phyloP scores from a whole-genome alignment of 1,140 invertebrate genomes.

The Phortica variegata region DNA sequence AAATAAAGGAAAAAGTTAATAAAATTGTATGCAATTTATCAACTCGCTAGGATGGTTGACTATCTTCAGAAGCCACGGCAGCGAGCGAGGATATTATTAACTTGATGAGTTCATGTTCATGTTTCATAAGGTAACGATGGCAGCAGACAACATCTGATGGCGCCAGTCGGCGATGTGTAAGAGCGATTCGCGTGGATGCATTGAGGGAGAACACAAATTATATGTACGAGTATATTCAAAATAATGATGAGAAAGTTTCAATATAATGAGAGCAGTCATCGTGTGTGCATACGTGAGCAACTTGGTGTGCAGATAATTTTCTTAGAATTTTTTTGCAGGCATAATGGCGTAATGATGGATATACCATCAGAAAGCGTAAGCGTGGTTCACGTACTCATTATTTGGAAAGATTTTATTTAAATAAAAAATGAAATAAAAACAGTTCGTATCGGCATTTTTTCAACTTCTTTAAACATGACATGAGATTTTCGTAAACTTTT shows the following conservation, averaged over 20 bases:
- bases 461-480: too few relatives aligned
- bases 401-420: slow-evolving; percentile 12
- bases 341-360: not conserved
- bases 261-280: slow-evolving; percentile 28
- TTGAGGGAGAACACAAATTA: slow-evolving; percentile 34
- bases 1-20: too few relatives aligned
- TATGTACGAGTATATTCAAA: too few relatives aligned
- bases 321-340: too few relatives aligned
- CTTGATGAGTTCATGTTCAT: slow-evolving; percentile 31
- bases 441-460: too few relatives aligned
- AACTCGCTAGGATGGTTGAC: too few relatives aligned
- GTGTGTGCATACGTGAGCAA: not conserved
- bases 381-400: slow-evolving; percentile 11
- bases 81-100: slow-evolving; percentile 29
- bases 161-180: not conserved
- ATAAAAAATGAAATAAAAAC: too few relatives aligned
- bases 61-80: too few relatives aligned
- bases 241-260: slow-evolving; percentile 36
- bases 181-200: slow-evolving; percentile 17
- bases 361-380: not conserved
- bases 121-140: slow-evolving; percentile 34
- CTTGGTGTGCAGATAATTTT: too few relatives aligned
- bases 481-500: too few relatives aligned
- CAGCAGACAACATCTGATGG: slow-evolving; percentile 19
- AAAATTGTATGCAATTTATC: too few relatives aligned